phyloP scores from a whole-genome alignment of 2,113 vertebrate species.

The Dipodomys stephensi region DNA sequence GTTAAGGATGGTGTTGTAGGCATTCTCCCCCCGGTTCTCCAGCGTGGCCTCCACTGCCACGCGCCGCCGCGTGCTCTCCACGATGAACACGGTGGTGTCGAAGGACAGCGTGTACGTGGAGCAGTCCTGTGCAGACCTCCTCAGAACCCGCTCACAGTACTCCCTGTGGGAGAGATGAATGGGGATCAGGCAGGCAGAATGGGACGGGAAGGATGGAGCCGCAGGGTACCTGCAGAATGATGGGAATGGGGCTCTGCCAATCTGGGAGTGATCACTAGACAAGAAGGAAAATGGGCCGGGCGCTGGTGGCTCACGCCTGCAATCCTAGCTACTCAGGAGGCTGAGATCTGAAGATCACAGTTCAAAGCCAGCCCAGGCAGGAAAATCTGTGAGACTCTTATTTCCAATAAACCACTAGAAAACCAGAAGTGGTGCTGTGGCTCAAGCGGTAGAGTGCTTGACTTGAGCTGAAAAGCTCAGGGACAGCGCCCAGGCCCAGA shows the following conservation, averaged over 20 bases:
- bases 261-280: not conserved
- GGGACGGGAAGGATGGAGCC: rapidly evolving
- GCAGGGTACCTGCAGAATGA: not conserved
- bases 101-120: constrained; percentile 86
- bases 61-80: constrained; percentile 91
- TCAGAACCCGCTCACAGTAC: constrained; percentile 90
- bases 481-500: no score
- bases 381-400: no score
- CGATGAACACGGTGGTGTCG: constrained; percentile 86
- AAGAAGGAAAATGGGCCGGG: not conserved
- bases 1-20: constrained; percentile 92
- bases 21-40: constrained; percentile 96
- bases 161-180: constrained; percentile 84
- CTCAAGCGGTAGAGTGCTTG: no score
- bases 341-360: no score
- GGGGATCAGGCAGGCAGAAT: not conserved
- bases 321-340: no score
- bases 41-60: constrained; percentile 92
- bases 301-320: not conserved
- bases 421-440: no score
- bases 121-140: constrained; percentile 77
- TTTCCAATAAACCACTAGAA: no score
- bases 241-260: not conserved
- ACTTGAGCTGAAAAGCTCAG: no score
- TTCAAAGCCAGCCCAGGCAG: no score